phyloP scores from a whole-genome alignment of 2,797 vertebrate genomes.

The Pipistrellus kuhlii region DNA sequence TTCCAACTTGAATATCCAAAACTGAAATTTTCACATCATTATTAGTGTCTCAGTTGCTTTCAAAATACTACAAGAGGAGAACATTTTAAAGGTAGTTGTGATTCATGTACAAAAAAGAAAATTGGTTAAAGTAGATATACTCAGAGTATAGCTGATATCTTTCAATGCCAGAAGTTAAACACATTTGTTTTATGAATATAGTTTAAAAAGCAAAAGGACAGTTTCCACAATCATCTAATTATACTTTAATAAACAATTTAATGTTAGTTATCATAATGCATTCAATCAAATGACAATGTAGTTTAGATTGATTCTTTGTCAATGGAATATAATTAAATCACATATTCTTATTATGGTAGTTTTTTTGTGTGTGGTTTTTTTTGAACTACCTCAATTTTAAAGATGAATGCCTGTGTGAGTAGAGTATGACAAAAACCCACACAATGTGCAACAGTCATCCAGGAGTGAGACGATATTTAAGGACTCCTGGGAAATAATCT shows the following conservation, averaged over 20 bases:
- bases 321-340: constrained; percentile 19
- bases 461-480: constrained; percentile 29
- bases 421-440: background rate
- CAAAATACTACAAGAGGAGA: background rate
- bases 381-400: constrained; percentile 27
- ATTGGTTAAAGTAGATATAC: background rate
- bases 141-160: background rate
- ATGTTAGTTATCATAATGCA: background rate
- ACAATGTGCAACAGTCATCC: constrained; percentile 3
- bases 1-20: background rate
- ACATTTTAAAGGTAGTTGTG: background rate
- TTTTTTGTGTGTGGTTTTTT: constrained; percentile 30
- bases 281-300: constrained; percentile 34
- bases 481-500: constrained; percentile 19
- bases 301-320: constrained; percentile 51
- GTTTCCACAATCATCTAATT: background rate
- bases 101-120: background rate
- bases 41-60: background rate
- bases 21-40: background rate
- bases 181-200: background rate
- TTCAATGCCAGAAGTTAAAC: background rate
- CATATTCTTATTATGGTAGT: background rate
- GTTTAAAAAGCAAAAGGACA: constrained; percentile 24
- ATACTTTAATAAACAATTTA: constrained; percentile 24
- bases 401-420: background rate